These are phyloP conservation scores for Cephus spinipes DNA, from an alignment of 2,888 invertebrate species.

Conservation along the genomic window DNA sequence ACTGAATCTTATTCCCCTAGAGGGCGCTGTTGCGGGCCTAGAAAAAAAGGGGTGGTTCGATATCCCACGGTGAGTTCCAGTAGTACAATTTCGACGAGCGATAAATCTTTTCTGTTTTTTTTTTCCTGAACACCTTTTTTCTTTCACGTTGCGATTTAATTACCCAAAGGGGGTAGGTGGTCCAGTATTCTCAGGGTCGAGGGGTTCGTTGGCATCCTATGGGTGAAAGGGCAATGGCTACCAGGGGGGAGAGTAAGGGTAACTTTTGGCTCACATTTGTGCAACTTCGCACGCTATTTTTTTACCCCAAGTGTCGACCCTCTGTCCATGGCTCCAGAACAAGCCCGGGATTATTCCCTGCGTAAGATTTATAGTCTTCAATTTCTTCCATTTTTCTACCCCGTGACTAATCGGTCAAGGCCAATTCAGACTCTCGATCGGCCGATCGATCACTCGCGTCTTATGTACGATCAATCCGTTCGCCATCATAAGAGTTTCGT, in stretches of 20 bases:
- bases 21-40: neutral
- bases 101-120: conserved; percentile 4
- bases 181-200: neutral
- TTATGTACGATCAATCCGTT: neutral
- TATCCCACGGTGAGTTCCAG: conserved; percentile 8
- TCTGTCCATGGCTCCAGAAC: neutral
- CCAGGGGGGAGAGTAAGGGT: neutral
- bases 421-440: neutral
- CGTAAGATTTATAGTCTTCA: neutral
- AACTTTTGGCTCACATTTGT: neutral
- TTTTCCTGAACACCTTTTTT: neutral
- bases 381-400: conserved; percentile 8
- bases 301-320: neutral
- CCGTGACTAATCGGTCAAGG: neutral
- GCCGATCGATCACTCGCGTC: neutral
- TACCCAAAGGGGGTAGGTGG: neutral
- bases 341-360: neutral
- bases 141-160: conserved; percentile 1
- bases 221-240: neutral
- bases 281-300: neutral
- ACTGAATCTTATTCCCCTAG: neutral
- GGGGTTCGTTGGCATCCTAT: neutral
- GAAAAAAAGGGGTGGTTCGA: conserved; percentile 12
- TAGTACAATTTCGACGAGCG: conserved; percentile 19
- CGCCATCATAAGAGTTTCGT: neutral